Base-by-base conservation (phyloP, 2,888 invertebrate genomes). In the Andrena bucephala region DNA sequence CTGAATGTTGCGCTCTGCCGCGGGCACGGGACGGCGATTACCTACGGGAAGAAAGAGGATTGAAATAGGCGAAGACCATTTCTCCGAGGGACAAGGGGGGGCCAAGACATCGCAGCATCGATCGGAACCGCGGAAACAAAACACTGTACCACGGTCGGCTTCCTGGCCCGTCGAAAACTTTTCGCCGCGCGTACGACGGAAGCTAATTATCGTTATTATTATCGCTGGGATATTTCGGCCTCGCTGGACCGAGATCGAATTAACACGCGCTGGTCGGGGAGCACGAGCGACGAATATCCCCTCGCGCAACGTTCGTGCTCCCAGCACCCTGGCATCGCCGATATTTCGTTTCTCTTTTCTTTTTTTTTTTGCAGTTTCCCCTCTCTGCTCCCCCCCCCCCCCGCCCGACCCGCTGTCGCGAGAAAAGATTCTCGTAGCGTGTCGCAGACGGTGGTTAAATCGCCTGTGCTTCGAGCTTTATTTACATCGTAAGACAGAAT, bases 111-210 rank as follows among this genome's bases (percentile, higher is more conserved):
- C 71, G 67, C 65, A 77, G 73, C 79, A 82, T 84, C 84, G 73
- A 82, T 79, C 82, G 80, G 8, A 50, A 81, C 54, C 33, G 50
- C 57, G 79, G 79, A 78, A 84, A 86, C 84, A 82, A 86, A 84
- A 82, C 84, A 86, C 77, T 77, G 69, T 70, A 59, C 76, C 75
- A 36, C 71, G 62, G 20, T 73, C 27, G 59, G 27, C 24, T 62
- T 69, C 54, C 27, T 20, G 27, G 13, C 16, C 29, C 16, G 42
- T 42, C n/a, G 42, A 0, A 5, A 42, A 42, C 13, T 4, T 42
- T 16, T 42, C 42, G 42, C 42, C 42, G 13, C 42, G 42, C 42
- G 16, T 42, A 5, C 4, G 16, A 42, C 16, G 42, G 13, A 4
- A 42, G 42, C 1, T 42, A 42, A 16, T 16, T 13, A 4, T 42